Evolutionary conservation across 1,140 invertebrate genomes (phyloP).

Genomic region (Drosophila repleta): DNA sequence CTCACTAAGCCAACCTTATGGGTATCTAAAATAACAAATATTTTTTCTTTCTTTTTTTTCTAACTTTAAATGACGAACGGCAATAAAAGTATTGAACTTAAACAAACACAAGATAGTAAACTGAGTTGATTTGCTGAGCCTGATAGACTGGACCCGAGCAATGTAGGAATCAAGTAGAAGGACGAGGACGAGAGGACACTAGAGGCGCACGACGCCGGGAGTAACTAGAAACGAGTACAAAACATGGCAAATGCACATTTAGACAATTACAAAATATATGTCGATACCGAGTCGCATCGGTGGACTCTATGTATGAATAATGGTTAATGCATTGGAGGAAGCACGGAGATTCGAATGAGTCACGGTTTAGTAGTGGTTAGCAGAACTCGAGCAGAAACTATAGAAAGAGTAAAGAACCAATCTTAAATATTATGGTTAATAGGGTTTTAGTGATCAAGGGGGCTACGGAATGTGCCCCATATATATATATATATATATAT

Average conservation of each 20-base stretch:
- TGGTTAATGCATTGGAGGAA: conserved; percentile 30
- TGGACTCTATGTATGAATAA: conserved; percentile 9
- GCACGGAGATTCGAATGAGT: conserved; percentile 5
- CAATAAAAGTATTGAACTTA: conserved; percentile 35
- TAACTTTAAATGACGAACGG: conserved; percentile 41
- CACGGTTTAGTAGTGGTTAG: conserved; percentile 33
- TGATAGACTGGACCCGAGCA: conserved; percentile 53
- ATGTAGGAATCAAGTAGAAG: conserved; percentile 66
- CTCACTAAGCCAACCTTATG: conserved; percentile 66
- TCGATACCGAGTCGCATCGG: conserved; percentile 5
- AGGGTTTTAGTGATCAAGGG: conserved; percentile 11
- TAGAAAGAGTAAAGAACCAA: background rate
- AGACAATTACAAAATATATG: conserved; percentile 25
- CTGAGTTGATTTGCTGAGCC: conserved; percentile 44
- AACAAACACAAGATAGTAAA: conserved; percentile 54
- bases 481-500: conserved; percentile 4
- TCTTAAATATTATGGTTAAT: conserved; percentile 29
- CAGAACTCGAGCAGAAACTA: conserved; percentile 32
- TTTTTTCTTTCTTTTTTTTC: background rate
- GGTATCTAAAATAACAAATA: conserved; percentile 49
- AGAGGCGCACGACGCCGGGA: conserved; percentile 72
- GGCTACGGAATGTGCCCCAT: conserved; percentile 7
- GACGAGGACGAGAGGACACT: conserved; percentile 44
- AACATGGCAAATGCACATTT: conserved; percentile 49
- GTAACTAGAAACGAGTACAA: conserved; percentile 80